These are phyloP conservation scores for Gallinago solitaria DNA, from an alignment of 2,797 vertebrate species.

Conservation along the genomic window DNA sequence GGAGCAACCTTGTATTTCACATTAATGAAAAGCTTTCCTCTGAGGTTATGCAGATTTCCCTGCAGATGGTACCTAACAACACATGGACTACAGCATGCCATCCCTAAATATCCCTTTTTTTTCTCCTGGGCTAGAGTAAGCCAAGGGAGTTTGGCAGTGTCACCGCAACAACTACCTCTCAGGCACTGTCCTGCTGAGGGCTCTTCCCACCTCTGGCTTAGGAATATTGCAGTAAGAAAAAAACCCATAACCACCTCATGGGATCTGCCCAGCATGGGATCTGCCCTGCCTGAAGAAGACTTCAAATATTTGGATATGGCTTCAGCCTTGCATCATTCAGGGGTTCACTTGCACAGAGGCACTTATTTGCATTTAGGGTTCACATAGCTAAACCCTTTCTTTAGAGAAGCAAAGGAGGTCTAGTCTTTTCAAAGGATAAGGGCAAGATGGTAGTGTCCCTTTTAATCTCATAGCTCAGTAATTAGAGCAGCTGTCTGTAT, in stretches of 20 bases:
- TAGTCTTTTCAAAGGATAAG: not conserved
- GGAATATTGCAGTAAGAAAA: not conserved
- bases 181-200: not conserved
- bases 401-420: not conserved
- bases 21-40: slow-evolving; percentile 15
- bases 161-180: not conserved
- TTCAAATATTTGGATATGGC: not conserved
- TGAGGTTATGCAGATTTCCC: slow-evolving; percentile 19
- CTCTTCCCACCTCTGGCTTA: not conserved
- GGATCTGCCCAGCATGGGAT: not conserved
- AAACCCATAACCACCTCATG: not conserved
- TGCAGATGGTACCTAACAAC: not conserved
- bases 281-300: not conserved
- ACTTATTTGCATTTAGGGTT: not conserved
- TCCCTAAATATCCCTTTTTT: not conserved
- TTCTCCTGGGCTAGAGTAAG: not conserved
- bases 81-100: not conserved
- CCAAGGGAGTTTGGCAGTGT: not conserved
- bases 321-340: not conserved
- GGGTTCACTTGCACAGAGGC: not conserved
- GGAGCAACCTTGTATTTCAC: slow-evolving; percentile 18
- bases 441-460: not conserved
- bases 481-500: not conserved
- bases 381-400: not conserved
- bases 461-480: not conserved